These are phyloP conservation scores for Xanthorhoe designata DNA, from an alignment of 2,888 invertebrate genomes.

Conservation along the genomic window DNA sequence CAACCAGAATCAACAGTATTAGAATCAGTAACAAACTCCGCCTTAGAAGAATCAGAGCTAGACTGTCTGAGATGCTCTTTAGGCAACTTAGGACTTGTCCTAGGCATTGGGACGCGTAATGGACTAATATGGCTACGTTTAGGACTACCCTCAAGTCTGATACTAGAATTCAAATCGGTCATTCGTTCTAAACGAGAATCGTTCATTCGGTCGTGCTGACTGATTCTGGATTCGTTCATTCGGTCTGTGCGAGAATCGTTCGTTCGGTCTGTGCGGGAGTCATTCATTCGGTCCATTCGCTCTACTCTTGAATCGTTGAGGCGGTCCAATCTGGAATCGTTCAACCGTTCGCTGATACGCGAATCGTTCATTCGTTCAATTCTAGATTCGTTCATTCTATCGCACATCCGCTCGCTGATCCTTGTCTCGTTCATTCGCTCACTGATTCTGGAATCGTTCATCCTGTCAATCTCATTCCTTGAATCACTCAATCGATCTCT, in stretches of 20 bases:
- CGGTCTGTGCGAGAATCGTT: conserved; percentile 50
- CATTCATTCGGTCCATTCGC: conserved; percentile 43
- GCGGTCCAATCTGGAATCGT: conserved; percentile 50
- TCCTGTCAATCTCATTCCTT: conserved; percentile 49
- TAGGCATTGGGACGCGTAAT: conserved; percentile 57
- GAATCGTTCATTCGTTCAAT: conserved; percentile 53
- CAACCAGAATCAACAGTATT: conserved; percentile 89
- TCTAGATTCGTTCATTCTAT: conserved; percentile 52
- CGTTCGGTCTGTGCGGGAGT: conserved; percentile 48
- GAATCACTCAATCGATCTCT: conserved; percentile 56
- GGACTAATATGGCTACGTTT: conserved; percentile 66
- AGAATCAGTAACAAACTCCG: conserved; percentile 74
- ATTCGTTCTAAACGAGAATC: conserved; percentile 57
- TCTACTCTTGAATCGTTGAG: conserved; percentile 43
- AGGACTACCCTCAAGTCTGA: conserved; percentile 73
- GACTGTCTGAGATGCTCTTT: conserved; percentile 36
- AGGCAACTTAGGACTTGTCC: conserved; percentile 57
- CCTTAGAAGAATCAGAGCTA: conserved; percentile 46
- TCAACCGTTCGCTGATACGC: conserved; percentile 45
- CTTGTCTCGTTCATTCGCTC: conserved; percentile 66
- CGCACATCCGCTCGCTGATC: conserved; percentile 41
- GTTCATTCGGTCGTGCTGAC: conserved; percentile 37
- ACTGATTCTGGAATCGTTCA: conserved; percentile 60
- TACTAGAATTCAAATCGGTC: conserved; percentile 71
- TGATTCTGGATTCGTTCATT: conserved; percentile 41